Evolutionary conservation across 1,140 invertebrate genomes (phyloP).

Genomic region (Anoplolepis gracilipes): DNA sequence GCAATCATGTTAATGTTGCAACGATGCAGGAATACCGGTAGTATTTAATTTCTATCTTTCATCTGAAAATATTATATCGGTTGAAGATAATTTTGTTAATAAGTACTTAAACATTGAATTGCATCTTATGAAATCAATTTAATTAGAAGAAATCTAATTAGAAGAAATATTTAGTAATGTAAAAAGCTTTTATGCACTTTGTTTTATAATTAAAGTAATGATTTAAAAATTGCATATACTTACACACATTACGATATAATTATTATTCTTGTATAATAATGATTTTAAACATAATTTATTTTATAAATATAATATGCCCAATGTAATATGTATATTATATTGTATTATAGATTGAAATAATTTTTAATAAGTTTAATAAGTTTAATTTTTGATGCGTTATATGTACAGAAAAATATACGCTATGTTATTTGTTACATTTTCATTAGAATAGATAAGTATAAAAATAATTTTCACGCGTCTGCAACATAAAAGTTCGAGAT

Average conservation of each 20-base stretch:
- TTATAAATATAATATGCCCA: neutral
- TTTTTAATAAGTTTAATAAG: neutral
- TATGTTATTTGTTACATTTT: neutral
- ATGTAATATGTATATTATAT: neutral
- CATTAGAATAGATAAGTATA: neutral
- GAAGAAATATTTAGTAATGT: neutral
- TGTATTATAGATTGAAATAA: neutral
- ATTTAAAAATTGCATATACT: neutral
- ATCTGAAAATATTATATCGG: neutral
- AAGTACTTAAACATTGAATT: neutral
- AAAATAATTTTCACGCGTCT: neutral
- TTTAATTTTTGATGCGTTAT: neutral
- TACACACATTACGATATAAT: neutral
- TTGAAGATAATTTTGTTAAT: conserved; percentile 6
- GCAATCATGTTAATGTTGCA: neutral
- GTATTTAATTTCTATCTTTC: neutral
- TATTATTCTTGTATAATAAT: neutral
- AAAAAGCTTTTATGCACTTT: neutral
- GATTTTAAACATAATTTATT: no score
- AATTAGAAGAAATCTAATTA: no score
- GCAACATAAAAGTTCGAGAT: neutral
- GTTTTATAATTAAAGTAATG: neutral
- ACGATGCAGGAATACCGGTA: neutral
- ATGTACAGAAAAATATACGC: no score
- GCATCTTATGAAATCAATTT: neutral